Evolutionary conservation across 2,888 invertebrate genomes (phyloP).

Genomic region (Periphyllus acericola): DNA sequence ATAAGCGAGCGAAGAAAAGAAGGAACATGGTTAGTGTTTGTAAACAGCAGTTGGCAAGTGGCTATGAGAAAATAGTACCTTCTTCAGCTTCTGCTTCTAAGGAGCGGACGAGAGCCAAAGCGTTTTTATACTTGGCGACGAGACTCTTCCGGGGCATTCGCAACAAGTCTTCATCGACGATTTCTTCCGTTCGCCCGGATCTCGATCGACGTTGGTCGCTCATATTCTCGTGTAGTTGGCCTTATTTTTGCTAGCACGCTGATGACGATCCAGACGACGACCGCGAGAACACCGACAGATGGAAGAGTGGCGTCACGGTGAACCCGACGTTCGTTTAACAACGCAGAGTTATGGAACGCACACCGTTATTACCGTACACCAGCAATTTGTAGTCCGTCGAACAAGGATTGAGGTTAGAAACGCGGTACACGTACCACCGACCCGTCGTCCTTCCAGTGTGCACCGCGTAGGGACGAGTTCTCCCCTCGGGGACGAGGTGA

Average conservation of each 20-base stretch:
- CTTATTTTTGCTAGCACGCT: too few species aligned
- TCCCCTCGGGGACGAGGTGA: too few species aligned
- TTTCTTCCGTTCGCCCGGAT: slow-evolving; percentile 27
- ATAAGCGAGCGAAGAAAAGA: not conserved
- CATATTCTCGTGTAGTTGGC: slow-evolving; percentile 44
- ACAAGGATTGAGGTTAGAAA: too few species aligned
- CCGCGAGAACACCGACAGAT: slow-evolving; percentile 10
- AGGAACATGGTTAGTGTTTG: not conserved
- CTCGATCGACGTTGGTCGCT: slow-evolving; percentile 33
- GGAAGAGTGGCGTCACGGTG: too few species aligned
- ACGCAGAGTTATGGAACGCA: too few species aligned
- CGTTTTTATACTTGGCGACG: slow-evolving; percentile 57
- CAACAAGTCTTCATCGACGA: slow-evolving; percentile 53
- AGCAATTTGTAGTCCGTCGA: too few species aligned
- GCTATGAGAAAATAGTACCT: slow-evolving; percentile 58
- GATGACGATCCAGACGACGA: not conserved
- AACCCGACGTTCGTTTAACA: too few species aligned
- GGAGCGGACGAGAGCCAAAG: slow-evolving; percentile 55
- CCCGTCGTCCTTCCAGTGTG: too few species aligned
- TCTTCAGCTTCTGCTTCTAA: slow-evolving; percentile 56
- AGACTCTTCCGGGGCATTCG: slow-evolving; percentile 56
- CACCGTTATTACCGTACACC: too few species aligned
- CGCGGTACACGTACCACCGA: too few species aligned
- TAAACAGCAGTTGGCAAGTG: slow-evolving; percentile 21
- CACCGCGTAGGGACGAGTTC: too few species aligned